Conservation (phyloP, 1,140 invertebrate genomes). For the Leptinotarsa texana region DNA sequence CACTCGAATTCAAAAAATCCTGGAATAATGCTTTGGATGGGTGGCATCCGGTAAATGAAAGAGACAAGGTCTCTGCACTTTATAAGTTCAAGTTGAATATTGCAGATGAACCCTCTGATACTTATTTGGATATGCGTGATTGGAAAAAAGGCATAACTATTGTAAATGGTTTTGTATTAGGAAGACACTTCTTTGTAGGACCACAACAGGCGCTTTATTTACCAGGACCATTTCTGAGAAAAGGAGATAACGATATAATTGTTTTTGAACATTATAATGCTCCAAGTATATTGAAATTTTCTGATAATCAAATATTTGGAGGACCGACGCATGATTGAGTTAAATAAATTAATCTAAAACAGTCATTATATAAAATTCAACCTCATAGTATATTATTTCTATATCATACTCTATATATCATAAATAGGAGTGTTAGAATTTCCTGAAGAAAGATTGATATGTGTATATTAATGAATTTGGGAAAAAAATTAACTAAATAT, state of each 20-base stretch:
- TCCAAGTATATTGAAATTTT: conserved; percentile 38
- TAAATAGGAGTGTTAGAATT: too few species aligned
- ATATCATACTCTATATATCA: too few species aligned
- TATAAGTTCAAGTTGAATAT: conserved; percentile 46
- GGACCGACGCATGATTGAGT: not conserved
- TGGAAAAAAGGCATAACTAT: conserved; percentile 66
- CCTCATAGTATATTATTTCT: too few species aligned
- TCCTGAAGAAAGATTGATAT: too few species aligned
- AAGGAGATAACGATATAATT: conserved; percentile 58
- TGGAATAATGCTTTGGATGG: conserved; percentile 48
- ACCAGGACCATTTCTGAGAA: conserved; percentile 60
- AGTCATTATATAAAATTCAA: too few species aligned
- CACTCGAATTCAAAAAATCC: conserved; percentile 60
- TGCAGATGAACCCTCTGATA: conserved; percentile 39
- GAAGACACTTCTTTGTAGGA: conserved; percentile 61
- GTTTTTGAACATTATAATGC: conserved; percentile 53
- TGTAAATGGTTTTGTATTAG: conserved; percentile 69
- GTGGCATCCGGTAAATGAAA: conserved; percentile 27
- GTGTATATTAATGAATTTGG: too few species aligned
- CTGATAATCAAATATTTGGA: conserved; percentile 40
- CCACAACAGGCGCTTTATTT: conserved; percentile 65
- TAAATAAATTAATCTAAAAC: not conserved
- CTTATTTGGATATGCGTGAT: conserved; percentile 54
- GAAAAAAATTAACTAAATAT: too few species aligned
- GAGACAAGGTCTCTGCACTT: conserved; percentile 43